Conservation (phyloP, 2,888 invertebrate genomes). For the Cryptophagus acutangulus region DNA sequence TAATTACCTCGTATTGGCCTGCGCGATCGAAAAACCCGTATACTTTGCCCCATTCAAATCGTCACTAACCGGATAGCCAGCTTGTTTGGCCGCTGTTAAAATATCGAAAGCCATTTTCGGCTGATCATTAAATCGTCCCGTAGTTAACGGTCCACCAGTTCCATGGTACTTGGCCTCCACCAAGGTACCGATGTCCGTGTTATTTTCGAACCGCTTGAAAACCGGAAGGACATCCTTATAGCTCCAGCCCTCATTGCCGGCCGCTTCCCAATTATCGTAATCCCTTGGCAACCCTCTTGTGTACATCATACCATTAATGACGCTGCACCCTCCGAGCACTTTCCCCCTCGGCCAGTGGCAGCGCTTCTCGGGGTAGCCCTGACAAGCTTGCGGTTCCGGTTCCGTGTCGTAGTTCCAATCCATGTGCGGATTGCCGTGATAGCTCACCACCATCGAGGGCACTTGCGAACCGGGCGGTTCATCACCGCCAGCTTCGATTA, state of each 20-base stretch:
- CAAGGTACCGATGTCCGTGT: constrained; percentile 55
- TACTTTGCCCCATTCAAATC: constrained; percentile 61
- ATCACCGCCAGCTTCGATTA: constrained; percentile 68
- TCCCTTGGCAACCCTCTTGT: constrained; percentile 70
- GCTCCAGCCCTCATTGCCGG: constrained; percentile 72
- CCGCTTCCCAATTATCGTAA: constrained; percentile 69
- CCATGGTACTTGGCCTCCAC: constrained; percentile 59
- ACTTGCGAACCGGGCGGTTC: constrained; percentile 60
- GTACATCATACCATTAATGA: constrained; percentile 81
- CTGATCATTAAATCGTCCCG: constrained; percentile 60
- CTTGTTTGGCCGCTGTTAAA: constrained; percentile 57
- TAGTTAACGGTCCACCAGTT: constrained; percentile 58
- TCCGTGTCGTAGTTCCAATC: constrained; percentile 67
- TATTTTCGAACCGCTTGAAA: constrained; percentile 65
- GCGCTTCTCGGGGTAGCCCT: constrained; percentile 50
- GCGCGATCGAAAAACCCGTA: constrained; percentile 63
- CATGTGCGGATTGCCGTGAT: constrained; percentile 56
- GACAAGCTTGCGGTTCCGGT: constrained; percentile 59
- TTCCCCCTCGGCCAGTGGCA: constrained; percentile 70
- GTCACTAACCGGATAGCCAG: constrained; percentile 57
- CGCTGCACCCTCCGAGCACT: constrained; percentile 64
- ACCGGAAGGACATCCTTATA: constrained; percentile 73
- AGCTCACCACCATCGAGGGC: constrained; percentile 66
- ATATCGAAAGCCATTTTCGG: constrained; percentile 60
- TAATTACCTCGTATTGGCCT: constrained; percentile 56